These are phyloP conservation scores for Palloptera scutellata DNA, from an alignment of 2,888 invertebrate genomes.

Conservation along the genomic window DNA sequence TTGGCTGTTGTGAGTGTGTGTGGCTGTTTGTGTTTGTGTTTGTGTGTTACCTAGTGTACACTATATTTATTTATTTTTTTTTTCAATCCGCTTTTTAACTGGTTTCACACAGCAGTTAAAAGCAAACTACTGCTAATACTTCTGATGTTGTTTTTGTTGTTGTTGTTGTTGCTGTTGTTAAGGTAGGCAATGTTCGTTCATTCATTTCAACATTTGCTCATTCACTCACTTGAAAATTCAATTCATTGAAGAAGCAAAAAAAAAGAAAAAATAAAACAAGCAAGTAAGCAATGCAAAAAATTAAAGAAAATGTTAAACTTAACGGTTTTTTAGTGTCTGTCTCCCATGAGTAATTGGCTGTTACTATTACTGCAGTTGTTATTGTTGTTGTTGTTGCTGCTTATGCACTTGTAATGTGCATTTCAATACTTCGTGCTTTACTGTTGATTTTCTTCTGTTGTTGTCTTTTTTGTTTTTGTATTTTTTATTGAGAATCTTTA, in stretches of 20 bases:
- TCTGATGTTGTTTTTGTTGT: slow-evolving; percentile 19
- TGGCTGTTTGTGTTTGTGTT: slow-evolving; percentile 5
- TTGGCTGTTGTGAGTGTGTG: slow-evolving; percentile 6
- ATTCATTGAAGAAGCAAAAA: too few species aligned
- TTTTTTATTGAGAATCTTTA: too few species aligned
- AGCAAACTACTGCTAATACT: too few species aligned
- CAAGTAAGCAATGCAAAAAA: too few species aligned
- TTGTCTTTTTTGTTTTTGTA: slow-evolving; percentile 4
- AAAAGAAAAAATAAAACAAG: too few species aligned
- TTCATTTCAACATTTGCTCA: slow-evolving; percentile 17
- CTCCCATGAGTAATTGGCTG: too few species aligned
- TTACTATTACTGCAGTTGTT: too few species aligned
- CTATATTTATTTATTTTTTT: slow-evolving; percentile 44
- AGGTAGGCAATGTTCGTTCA: slow-evolving; percentile 34
- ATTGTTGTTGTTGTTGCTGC: too few species aligned
- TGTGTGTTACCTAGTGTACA: not conserved
- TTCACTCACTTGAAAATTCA: slow-evolving; percentile 12
- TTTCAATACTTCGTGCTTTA: slow-evolving; percentile 28
- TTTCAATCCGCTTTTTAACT: slow-evolving; percentile 13
- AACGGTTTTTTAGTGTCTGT: too few species aligned
- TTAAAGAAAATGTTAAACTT: too few species aligned
- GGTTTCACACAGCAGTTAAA: slow-evolving; percentile 14
- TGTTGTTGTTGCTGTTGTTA: slow-evolving; percentile 26
- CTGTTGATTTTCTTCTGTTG: slow-evolving; percentile 32
- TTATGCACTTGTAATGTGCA: slow-evolving; percentile 25